phyloP scores from a whole-genome alignment of 2,113 vertebrate genomes.

The Mormyrus iriodes region DNA sequence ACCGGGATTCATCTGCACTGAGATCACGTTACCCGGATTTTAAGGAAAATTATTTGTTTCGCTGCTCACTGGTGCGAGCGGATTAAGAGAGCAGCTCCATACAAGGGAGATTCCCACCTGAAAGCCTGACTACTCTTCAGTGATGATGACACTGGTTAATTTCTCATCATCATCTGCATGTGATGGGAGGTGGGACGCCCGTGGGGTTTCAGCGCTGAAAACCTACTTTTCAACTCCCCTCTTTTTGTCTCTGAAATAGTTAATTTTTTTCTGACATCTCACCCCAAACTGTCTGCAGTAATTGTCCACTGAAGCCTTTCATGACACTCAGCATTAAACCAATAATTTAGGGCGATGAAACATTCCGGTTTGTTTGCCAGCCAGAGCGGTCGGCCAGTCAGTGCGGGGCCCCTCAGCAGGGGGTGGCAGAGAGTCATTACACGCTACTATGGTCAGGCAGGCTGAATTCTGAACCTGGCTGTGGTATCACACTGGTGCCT shows the following conservation, averaged over 20 bases:
- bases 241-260: not conserved
- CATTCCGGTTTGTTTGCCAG: not conserved
- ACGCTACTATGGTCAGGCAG: not conserved
- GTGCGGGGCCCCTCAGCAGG: not conserved
- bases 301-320: not conserved
- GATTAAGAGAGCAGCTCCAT: not conserved
- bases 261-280: not conserved
- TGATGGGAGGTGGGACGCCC: not conserved
- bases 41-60: not conserved
- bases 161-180: not conserved
- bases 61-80: not conserved
- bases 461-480: not conserved
- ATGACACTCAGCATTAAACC: not conserved
- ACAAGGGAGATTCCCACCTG: not conserved
- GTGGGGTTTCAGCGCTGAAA: not conserved
- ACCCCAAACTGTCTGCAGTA: not conserved
- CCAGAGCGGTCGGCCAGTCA: not conserved
- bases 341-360: conserved; percentile 1
- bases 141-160: not conserved
- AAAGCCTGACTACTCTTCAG: not conserved
- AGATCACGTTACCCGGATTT: conserved; percentile 4
- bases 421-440: not conserved
- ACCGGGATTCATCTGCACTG: not conserved
- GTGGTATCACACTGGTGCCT: not conserved
- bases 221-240: not conserved